Evolutionary conservation across 1,140 invertebrate species (phyloP).

Genomic region (Gryon sp.): DNA sequence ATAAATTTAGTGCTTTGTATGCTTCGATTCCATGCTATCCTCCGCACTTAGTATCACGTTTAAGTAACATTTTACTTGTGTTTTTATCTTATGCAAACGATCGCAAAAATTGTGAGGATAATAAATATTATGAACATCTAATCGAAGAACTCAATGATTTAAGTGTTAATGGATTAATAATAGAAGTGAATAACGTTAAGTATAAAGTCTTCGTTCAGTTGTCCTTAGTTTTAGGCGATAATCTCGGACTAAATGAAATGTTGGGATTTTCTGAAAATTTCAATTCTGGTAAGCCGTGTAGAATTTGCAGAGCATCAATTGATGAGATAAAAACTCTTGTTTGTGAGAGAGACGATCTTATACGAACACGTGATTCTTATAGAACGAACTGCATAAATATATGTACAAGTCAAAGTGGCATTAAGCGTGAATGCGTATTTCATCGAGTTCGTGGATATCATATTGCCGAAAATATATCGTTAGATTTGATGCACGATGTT

Average conservation of each 20-base stretch:
- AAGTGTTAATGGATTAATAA: conserved; percentile 2
- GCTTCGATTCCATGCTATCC: conserved; percentile 13
- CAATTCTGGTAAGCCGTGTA: conserved; percentile 5
- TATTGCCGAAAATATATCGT: conserved; percentile 10
- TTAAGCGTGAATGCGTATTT: background rate
- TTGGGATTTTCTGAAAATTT: conserved; percentile 9
- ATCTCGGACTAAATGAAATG: conserved; percentile 17
- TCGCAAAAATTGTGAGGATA: conserved; percentile 3
- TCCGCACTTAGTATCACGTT: background rate
- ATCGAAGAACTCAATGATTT: no score
- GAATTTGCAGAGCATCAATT: no score
- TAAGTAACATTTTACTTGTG: conserved; percentile 12
- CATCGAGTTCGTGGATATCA: no score
- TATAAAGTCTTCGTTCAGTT: conserved; percentile 9
- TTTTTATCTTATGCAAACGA: conserved; percentile 9
- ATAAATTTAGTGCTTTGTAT: conserved; percentile 16
- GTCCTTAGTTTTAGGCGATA: conserved; percentile 7
- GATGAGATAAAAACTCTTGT: no score
- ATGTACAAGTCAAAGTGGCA: conserved; percentile 1
- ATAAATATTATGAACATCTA: conserved; percentile 4
- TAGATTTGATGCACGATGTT: conserved; percentile 27
- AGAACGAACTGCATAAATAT: no score
- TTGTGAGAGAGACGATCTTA: no score
- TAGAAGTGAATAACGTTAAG: background rate
- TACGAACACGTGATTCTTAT: no score